phyloP scores from a whole-genome alignment of 1,140 invertebrate genomes.

The Sycobia sp. region DNA sequence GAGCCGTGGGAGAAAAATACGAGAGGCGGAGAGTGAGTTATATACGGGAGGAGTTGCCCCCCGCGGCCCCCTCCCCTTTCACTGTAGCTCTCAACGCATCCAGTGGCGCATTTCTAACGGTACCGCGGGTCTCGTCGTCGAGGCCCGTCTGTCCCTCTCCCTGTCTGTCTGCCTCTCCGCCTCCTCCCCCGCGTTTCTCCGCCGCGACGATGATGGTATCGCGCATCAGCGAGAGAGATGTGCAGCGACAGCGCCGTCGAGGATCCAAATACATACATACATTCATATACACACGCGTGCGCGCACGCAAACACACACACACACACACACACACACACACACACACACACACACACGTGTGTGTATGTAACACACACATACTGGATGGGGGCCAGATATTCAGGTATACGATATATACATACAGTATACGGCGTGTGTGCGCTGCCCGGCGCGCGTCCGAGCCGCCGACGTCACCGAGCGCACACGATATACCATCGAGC shows the following conservation, averaged over 20 bases:
- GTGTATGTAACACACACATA: too few species aligned
- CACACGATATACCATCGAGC: too few species aligned
- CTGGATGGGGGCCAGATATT: too few species aligned
- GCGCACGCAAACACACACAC: too few species aligned
- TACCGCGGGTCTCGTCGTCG: conserved; percentile 19
- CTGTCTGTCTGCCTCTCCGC: conserved; percentile 2
- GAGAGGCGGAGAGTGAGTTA: neutral
- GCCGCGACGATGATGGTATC: too few species aligned
- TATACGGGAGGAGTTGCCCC: neutral
- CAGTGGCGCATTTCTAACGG: conserved; percentile 32
- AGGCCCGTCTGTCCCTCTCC: neutral
- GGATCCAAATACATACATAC: too few species aligned
- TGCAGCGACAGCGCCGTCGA: neutral
- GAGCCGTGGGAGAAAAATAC: neutral
- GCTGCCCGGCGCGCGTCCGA: too few species aligned
- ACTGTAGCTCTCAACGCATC: conserved; percentile 4
- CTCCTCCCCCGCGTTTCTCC: neutral
- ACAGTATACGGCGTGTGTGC: too few species aligned
- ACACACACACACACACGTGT: too few species aligned
- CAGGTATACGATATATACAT: too few species aligned
- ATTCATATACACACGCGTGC: too few species aligned
- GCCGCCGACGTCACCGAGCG: conserved; percentile 1
- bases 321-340: too few species aligned
- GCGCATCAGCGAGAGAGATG: neutral
- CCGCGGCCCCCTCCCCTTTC: neutral